Evolutionary conservation across 2,888 invertebrate species (phyloP), one percentile per base, ranked within the genome.

Genomic region (Tridacna gigas): DNA sequence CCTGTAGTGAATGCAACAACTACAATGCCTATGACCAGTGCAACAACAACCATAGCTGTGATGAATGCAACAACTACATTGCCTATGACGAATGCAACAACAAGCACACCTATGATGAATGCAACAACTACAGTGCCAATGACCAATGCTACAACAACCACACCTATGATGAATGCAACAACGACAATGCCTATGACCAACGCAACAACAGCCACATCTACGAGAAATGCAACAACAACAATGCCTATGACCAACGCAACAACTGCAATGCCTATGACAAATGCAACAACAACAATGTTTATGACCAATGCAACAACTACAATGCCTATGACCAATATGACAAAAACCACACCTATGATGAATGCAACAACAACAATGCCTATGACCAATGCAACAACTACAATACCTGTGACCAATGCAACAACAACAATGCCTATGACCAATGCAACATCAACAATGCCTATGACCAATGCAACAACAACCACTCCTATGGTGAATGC

Each of bases 21-120:
- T n/a, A 48, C 77, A 56, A 26, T 65, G 56, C 74, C 77, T 26
- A 69, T 67, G 26, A 26, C 79, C 66, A 69, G 63, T n/a, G 26
- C 82, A 75, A 67, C 78, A 69, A 51, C 61, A 0, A 56, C 76
- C 7, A 45, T 63, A 11, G 51, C 61, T 9, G 20, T 77, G 28
- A 63, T 81, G 1, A 69, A 28, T 22, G 48, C 69, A 65, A 28
- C 45, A 37, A 69, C n/a, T 25, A 65, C 25, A 1, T 9, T 25
- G 25, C 15, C 69, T 51, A 80, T 79, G 18, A 61, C 67, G 26
- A 56, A 28, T 5, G 26, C 63, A 61, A 69, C 45, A 47, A 48
- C 69, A 45, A 45, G 22, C 0, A 69, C 45, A 0, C n/a, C 28
- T 13, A 15, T 26, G 22, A 20, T 5, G 1, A 65, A 69, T 18